A percentile compares a stretch with the other conserved stretches of the same genome.
Evolutionary conservation across 2,888 invertebrate species (phyloP).

Genomic region (Galerucella calmariensis): DNA sequence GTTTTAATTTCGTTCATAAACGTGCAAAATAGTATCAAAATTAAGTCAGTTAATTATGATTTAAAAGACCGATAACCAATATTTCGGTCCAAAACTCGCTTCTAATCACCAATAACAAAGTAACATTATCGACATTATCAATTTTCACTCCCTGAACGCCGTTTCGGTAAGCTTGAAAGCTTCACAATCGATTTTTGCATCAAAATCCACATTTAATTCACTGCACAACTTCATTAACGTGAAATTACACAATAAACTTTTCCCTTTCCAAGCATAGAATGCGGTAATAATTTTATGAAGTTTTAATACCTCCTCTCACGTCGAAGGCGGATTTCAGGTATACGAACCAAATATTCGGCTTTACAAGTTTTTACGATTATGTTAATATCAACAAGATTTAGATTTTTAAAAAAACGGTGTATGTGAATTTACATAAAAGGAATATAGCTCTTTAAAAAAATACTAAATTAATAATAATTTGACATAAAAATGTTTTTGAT

Average conservation of each 20-base stretch:
- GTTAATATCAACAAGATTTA: neutral
- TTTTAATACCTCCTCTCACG: neutral
- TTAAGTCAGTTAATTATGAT: neutral
- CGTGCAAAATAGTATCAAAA: no score
- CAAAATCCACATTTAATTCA: constrained; percentile 1
- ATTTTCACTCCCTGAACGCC: neutral
- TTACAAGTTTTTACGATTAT: neutral
- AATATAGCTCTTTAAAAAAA: neutral
- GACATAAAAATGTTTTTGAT: no score
- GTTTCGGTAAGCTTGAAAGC: constrained; percentile 1
- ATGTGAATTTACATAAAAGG: neutral
- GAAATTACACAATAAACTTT: neutral
- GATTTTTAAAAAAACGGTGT: neutral
- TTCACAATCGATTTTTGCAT: constrained; percentile 11
- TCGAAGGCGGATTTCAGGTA: neutral
- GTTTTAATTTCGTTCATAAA: no score
- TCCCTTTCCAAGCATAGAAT: neutral
- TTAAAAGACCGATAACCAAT: neutral
- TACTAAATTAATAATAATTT: neutral
- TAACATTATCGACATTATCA: neutral
- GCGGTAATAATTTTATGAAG: constrained; percentile 3
- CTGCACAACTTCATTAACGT: constrained; percentile 6
- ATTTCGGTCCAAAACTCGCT: neutral
- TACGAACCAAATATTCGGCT: neutral
- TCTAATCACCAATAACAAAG: neutral